phyloP scores from a whole-genome alignment of 2,888 invertebrate genomes.

The Mylabris sibirica region DNA sequence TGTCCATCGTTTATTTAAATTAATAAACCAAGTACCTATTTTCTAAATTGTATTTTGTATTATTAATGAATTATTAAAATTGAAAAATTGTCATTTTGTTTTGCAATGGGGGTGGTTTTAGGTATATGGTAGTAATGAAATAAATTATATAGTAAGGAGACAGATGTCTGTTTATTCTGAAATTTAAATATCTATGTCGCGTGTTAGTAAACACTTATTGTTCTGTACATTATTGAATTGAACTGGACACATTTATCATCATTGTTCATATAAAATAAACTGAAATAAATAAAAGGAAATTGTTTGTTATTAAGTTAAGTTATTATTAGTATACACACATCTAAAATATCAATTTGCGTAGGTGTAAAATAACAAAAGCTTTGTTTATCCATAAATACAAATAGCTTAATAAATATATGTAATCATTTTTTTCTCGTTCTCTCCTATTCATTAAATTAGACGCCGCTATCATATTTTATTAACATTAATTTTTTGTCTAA shows the following conservation, averaged over 20 bases:
- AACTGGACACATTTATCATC: slow-evolving; percentile 21
- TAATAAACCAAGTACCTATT: background rate
- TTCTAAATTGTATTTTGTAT: background rate
- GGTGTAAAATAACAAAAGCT: slow-evolving; percentile 2
- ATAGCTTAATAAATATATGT: background rate
- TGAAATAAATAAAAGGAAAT: slow-evolving; percentile 4
- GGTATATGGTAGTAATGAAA: background rate
- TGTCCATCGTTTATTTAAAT: background rate
- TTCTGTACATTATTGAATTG: slow-evolving; percentile 15
- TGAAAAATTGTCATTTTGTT: background rate
- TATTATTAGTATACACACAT: background rate
- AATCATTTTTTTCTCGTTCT: background rate
- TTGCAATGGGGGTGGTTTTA: background rate
- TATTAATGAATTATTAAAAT: background rate
- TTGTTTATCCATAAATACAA: background rate
- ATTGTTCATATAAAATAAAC: slow-evolving; percentile 19
- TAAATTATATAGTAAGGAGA: slow-evolving; percentile 11
- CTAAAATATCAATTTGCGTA: slow-evolving; percentile 1
- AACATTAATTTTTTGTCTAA: background rate
- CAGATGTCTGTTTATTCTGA: slow-evolving; percentile 18
- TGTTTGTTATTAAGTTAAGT: slow-evolving; percentile 5
- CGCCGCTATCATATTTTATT: background rate
- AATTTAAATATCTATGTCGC: slow-evolving; percentile 23
- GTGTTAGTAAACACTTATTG: slow-evolving; percentile 18
- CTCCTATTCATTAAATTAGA: background rate